phyloP scores from a whole-genome alignment of 2,888 invertebrate species.

The Carpatolechia fugitivella region DNA sequence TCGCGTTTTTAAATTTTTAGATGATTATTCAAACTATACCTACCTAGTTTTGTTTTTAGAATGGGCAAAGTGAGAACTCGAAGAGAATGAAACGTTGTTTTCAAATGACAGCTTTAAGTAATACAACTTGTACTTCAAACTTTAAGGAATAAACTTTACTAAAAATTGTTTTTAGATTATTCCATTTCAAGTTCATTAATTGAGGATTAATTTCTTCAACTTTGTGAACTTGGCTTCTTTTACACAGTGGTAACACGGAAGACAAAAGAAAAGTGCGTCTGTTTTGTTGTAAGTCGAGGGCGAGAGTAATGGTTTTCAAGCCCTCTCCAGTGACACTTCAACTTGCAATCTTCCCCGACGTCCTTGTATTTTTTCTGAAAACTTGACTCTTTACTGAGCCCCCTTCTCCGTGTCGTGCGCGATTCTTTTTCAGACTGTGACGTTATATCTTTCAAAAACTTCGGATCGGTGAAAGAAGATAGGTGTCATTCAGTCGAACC shows the following conservation, averaged over 20 bases:
- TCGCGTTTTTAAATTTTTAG: too few species aligned
- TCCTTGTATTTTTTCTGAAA: constrained; percentile 11
- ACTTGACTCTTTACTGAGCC: constrained; percentile 4
- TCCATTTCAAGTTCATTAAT: background rate
- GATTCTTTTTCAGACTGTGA: background rate
- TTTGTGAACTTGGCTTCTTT: background rate
- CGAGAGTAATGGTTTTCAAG: constrained; percentile 39
- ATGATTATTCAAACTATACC: too few species aligned
- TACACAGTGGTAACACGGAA: constrained; percentile 17
- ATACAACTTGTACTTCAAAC: background rate
- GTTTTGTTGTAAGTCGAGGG: constrained; percentile 28
- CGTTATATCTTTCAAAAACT: too few species aligned
- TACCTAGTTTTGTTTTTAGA: too few species aligned
- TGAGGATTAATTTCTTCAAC: background rate
- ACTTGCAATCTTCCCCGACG: constrained; percentile 30
- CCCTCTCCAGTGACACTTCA: constrained; percentile 26
- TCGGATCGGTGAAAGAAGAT: too few species aligned
- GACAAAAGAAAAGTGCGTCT: constrained; percentile 31
- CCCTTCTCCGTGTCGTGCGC: background rate
- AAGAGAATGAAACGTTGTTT: too few species aligned
- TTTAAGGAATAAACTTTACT: background rate
- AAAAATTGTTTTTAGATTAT: background rate
- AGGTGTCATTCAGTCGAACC: too few species aligned
- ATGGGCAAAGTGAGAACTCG: too few species aligned
- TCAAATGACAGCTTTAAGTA: background rate